A percentile compares a stretch with the other conserved stretches of the same genome.
Evolutionary conservation across 2,888 invertebrate genomes (phyloP).

Genomic region (Cephus sareptanus): DNA sequence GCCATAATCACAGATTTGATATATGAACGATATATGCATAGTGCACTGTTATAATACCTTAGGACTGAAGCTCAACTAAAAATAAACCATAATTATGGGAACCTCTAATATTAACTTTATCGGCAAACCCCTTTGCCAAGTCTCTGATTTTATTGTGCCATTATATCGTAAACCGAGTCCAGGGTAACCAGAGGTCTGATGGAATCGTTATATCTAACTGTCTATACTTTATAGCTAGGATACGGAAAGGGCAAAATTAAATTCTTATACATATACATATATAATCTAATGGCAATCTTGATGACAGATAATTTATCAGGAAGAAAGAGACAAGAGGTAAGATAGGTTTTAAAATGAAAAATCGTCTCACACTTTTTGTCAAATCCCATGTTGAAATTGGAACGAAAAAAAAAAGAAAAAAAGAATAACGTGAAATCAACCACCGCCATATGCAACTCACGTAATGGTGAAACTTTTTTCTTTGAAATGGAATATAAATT

Average conservation of each 20-base stretch:
- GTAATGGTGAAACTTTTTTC: neutral
- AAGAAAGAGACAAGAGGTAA: neutral
- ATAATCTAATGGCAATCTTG: neutral
- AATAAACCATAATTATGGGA: neutral
- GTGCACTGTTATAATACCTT: neutral
- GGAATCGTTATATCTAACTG: neutral
- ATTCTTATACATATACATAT: neutral
- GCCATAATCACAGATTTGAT: neutral
- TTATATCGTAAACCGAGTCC: neutral
- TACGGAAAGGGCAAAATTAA: neutral
- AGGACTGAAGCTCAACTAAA: neutral
- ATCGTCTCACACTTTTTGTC: neutral
- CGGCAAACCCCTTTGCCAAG: neutral
- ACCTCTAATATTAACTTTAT: neutral
- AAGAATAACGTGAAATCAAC: neutral
- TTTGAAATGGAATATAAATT: neutral
- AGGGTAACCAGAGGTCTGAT: neutral
- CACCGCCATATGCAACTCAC: neutral
- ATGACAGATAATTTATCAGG: neutral
- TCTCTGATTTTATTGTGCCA: neutral
- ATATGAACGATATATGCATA: neutral
- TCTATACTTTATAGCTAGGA: neutral
- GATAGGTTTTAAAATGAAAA: neutral
- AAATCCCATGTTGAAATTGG: neutral
- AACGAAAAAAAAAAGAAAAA: neutral